A percentile compares a stretch with the other conserved stretches of the same genome.
These are phyloP conservation scores for Mesoclemmys tuberculata DNA, from an alignment of 2,113 vertebrate species.

Conservation along the genomic window DNA sequence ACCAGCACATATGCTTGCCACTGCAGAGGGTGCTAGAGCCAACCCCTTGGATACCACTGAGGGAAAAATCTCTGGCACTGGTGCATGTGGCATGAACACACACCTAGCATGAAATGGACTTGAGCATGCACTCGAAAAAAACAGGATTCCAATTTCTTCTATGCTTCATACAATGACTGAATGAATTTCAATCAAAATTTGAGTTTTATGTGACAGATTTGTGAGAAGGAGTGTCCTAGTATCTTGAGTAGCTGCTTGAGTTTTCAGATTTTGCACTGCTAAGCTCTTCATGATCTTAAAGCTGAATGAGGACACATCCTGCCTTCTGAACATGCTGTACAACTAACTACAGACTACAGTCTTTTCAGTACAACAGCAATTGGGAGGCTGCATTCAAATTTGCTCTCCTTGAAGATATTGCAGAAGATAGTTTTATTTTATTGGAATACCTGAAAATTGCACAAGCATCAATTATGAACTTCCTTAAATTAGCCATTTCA, in stretches of 20 bases:
- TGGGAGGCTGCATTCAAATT: not conserved
- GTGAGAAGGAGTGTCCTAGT: not conserved
- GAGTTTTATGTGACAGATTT: not conserved
- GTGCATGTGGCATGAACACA: no score
- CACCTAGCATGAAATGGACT: no score
- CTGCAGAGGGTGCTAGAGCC: no score
- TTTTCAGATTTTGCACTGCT: not conserved
- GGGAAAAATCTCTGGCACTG: no score
- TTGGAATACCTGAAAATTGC: not conserved
- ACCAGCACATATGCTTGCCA: no score
- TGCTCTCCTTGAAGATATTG: not conserved
- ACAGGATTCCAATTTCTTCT: no score
- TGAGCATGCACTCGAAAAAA: no score
- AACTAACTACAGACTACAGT: not conserved
- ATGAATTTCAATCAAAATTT: no score
- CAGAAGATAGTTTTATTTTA: not conserved
- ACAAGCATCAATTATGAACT: not conserved
- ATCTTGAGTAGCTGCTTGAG: not conserved
- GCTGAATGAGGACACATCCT: not conserved
- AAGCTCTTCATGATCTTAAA: not conserved
- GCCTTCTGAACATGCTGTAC: not conserved
- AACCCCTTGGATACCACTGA: no score
- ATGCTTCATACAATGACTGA: no score
- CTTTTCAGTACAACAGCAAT: not conserved
- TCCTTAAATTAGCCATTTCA: not conserved